These are phyloP conservation scores for Smittia sp. DNA, from an alignment of 2,888 invertebrate genomes.

Conservation along the genomic window DNA sequence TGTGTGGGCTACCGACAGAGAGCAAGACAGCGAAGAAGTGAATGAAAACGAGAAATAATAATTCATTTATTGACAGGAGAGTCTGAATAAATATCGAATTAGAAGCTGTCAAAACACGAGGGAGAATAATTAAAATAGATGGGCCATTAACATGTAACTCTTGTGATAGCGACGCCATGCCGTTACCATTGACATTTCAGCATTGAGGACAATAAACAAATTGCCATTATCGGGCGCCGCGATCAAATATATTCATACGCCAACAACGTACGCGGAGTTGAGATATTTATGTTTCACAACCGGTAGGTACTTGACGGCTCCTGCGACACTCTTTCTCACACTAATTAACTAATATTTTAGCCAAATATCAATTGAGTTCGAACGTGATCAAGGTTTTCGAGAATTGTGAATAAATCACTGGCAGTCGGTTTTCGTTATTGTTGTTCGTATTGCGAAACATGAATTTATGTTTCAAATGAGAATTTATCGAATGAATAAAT, in stretches of 20 bases:
- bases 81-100: constrained; percentile 20
- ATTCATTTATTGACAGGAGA: constrained; percentile 30
- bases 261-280: not conserved
- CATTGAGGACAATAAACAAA: not conserved
- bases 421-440: not conserved
- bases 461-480: constrained; percentile 15
- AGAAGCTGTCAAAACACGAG: constrained; percentile 14
- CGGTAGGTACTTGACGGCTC: not conserved
- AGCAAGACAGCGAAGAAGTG: not conserved
- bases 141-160: constrained; percentile 26
- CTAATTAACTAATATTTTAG: constrained; percentile 21
- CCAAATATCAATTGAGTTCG: not conserved
- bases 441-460: not conserved
- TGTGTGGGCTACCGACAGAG: not conserved
- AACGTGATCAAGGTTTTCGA: not conserved
- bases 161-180: constrained; percentile 7
- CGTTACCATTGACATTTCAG: not conserved
- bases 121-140: constrained; percentile 15
- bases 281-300: not conserved
- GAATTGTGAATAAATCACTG: not conserved
- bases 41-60: constrained; percentile 7
- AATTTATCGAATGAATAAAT: not conserved
- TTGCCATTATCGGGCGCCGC: not conserved
- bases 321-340: constrained; percentile 1
- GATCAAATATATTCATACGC: not conserved